Base-by-base conservation (phyloP, 1,140 invertebrate species). In the Lepidurus arcticus region DNA sequence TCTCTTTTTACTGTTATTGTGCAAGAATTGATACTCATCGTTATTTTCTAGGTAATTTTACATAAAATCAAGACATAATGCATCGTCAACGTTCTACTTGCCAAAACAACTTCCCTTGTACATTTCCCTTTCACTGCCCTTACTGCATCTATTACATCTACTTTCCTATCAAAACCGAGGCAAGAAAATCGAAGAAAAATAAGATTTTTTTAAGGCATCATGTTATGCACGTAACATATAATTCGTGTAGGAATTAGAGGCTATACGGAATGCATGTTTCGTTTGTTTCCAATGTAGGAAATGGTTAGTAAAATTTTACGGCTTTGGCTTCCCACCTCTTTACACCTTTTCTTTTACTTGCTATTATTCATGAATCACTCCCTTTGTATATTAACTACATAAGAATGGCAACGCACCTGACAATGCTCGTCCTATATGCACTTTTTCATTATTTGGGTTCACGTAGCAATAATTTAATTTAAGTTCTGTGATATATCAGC, bases 371-470 rank as follows among this genome's bases (percentile, higher is more conserved):
- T 21, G 16, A 47, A 47, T n/a, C 16, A 0, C 13, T n/a, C 53
- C 21, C 16, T 65, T 1, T 65, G 16, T 65, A 7, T 65, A n/a
- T 21, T n/a, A 65, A 10, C 53, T 65, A 34, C n/a, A 21, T 65
- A 65, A 65, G 53, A 65, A 65, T 65, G 53, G 53, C 16, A 65
- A 65, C 53, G 53, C 53, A 65, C 53, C 53, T 65, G 53, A 65
- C 16, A 65, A 65, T 65, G 53, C 53, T 65, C 53, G 53, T 65
- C 53, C 53, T n/a, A 65, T 16, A 8, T 65, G 53, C 53, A 65
- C 53, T 21, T 11, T 16, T 11, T 21, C 8, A 13, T 7, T 21
- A 21, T 21, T 65, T 65, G 53, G 53, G 21, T 65, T 13, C 53
- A 21, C 16, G 53, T 65, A 65, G 13, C 8, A 9, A 65, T 65